Conservation (phyloP, 2,888 invertebrate genomes). For the Drosophila villosipedis region DNA sequence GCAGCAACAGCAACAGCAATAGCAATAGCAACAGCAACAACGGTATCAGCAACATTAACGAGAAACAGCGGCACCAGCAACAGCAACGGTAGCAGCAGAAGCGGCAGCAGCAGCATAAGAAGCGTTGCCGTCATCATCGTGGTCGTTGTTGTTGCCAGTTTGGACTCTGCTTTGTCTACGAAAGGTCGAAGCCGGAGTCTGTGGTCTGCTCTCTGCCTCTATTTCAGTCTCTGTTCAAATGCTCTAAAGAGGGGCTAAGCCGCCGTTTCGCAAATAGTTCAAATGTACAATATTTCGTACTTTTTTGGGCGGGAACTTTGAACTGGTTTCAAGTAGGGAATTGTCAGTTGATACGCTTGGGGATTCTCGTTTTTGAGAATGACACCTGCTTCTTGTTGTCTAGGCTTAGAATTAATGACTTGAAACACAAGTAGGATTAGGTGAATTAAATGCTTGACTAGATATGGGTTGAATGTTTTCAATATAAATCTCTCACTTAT, state of each 20-base stretch:
- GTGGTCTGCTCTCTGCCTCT: constrained; percentile 57
- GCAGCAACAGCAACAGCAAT: constrained; percentile 48
- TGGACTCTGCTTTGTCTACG: constrained; percentile 78
- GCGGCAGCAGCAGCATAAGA: constrained; percentile 42
- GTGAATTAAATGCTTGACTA: neutral
- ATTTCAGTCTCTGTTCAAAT: constrained; percentile 34
- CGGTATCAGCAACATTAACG: constrained; percentile 67
- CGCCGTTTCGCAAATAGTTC: constrained; percentile 55
- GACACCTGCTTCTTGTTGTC: constrained; percentile 31
- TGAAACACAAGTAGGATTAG: neutral
- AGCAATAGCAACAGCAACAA: constrained; percentile 53
- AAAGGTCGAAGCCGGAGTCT: constrained; percentile 78
- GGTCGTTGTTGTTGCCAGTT: constrained; percentile 73
- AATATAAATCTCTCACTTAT: neutral
- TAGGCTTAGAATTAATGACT: constrained; percentile 8
- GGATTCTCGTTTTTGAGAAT: constrained; percentile 18
- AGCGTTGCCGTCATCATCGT: constrained; percentile 47
- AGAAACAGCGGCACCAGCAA: constrained; percentile 50
- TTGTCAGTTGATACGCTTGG: constrained; percentile 13
- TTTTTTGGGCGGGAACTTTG: constrained; percentile 53
- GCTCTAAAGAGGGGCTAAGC: constrained; percentile 27
- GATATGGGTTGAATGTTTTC: neutral
- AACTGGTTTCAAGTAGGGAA: constrained; percentile 18
- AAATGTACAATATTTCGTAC: constrained; percentile 54
- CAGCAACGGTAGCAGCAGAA: constrained; percentile 52